Evolutionary conservation across 2,113 vertebrate species (phyloP), one percentile per base, ranked within the genome.

Genomic region (Xenus cinereus): DNA sequence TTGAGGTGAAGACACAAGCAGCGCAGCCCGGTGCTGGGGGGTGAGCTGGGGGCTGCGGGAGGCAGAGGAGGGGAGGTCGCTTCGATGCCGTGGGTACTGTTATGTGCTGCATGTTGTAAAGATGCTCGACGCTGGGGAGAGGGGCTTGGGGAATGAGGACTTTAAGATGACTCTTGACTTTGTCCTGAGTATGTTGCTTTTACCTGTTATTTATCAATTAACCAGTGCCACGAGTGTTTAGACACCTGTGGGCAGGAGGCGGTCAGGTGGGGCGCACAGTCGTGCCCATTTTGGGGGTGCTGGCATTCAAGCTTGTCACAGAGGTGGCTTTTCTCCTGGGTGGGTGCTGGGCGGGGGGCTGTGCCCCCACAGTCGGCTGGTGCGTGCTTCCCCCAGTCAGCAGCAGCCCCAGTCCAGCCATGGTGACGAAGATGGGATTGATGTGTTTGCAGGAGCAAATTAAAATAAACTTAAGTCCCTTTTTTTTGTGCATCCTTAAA

Each of bases 11-110:
- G 43, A 57, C 43, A 53, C 75, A 84, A 84, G 83, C 53, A 53
- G 2, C 15, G 39, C 33, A 53, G 43, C 54, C n/a, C 1, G 0
- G 19, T 26, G 19, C 63, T 33, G 18, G 0, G 33, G 22, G 7
- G 7, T 54, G 33, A 88, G 35, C 66, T 67, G 59, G 26, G 60
- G 46, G 64, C n/a, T 7, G 3, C 11, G 3, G 48, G 71, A 83
- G 43, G 30, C 6, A 63, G 46, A 46, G 66, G 26, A 72, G 6
- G 18, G 35, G 27, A 71, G 71, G 33, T 78, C 33, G 4, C 2
- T 3, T 28, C 3, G 0, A 10, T 51, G 69, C 64, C 5, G 1
- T 56, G 64, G 60, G 56, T 89, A 33, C 54, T 0, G 0, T 69
- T 41, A n/a, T 32, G 33, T 23, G 33, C 27, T 23, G 16, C 1